phyloP scores from a whole-genome alignment of 1,140 invertebrate species.

The Apolygus lucorum region DNA sequence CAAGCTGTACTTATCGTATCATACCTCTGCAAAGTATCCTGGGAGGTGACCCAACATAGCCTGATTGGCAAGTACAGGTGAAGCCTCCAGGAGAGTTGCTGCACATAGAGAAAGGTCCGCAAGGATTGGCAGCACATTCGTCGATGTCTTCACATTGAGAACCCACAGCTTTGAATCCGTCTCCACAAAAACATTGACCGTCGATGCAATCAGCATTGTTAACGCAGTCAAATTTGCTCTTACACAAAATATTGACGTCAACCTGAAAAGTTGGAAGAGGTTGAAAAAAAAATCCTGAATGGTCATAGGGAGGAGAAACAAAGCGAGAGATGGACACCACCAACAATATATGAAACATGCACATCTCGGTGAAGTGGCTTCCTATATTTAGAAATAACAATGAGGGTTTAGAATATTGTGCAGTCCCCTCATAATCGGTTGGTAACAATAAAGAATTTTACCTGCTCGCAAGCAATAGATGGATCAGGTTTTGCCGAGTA shows the following conservation, averaged over 20 bases:
- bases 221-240: constrained; percentile 81
- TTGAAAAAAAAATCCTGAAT: constrained; percentile 26
- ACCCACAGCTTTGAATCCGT: constrained; percentile 72
- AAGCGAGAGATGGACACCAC: neutral
- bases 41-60: constrained; percentile 75
- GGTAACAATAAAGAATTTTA: constrained; percentile 39
- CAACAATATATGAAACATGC: neutral
- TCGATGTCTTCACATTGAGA: constrained; percentile 72
- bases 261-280: constrained; percentile 44
- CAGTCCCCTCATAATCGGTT: too few species aligned
- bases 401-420: too few species aligned
- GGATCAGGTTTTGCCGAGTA: constrained; percentile 72
- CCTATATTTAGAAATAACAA: too few species aligned
- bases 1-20: neutral
- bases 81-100: constrained; percentile 74
- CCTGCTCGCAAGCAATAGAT: constrained; percentile 77
- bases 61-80: constrained; percentile 77
- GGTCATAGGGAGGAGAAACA: constrained; percentile 17
- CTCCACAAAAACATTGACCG: constrained; percentile 80
- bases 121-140: constrained; percentile 67
- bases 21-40: constrained; percentile 64
- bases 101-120: constrained; percentile 73
- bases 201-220: constrained; percentile 85
- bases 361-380: too few species aligned
- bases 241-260: constrained; percentile 75